These are phyloP conservation scores for Nebria brevicollis DNA, from an alignment of 2,888 invertebrate genomes.

Conservation along the genomic window DNA sequence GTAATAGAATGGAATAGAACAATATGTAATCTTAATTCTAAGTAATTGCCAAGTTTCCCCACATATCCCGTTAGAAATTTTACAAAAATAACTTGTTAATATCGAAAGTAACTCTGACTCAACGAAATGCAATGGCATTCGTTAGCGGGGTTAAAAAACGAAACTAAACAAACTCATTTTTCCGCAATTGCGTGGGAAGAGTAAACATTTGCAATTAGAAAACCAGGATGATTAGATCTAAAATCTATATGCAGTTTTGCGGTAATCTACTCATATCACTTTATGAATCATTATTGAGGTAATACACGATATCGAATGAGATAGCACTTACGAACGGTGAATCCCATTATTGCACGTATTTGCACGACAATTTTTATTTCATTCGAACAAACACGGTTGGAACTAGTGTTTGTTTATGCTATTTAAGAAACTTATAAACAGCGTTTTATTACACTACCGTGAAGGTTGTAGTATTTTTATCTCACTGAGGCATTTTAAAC, in stretches of 20 bases:
- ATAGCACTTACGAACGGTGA: neutral
- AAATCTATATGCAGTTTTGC: neutral
- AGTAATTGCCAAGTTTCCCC: neutral
- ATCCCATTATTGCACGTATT: neutral
- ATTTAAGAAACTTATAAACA: neutral
- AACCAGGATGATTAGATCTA: neutral
- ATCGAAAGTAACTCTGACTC: neutral
- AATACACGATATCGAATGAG: neutral
- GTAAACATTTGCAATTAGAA: neutral
- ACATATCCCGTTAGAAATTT: neutral
- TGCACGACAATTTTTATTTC: neutral
- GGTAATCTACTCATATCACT: neutral
- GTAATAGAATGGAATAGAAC: neutral
- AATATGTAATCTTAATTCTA: neutral
- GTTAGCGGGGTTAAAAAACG: neutral
- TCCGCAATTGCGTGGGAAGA: neutral
- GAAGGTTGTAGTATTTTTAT: neutral
- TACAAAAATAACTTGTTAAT: neutral
- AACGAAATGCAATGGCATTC: neutral
- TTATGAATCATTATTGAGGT: neutral
- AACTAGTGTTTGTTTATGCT: neutral
- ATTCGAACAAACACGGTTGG: neutral
- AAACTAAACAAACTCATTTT: neutral
- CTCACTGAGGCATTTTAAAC: neutral
- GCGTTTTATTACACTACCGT: neutral